Conservation (phyloP, 2,888 invertebrate genomes). For the Nezara viridula region DNA sequence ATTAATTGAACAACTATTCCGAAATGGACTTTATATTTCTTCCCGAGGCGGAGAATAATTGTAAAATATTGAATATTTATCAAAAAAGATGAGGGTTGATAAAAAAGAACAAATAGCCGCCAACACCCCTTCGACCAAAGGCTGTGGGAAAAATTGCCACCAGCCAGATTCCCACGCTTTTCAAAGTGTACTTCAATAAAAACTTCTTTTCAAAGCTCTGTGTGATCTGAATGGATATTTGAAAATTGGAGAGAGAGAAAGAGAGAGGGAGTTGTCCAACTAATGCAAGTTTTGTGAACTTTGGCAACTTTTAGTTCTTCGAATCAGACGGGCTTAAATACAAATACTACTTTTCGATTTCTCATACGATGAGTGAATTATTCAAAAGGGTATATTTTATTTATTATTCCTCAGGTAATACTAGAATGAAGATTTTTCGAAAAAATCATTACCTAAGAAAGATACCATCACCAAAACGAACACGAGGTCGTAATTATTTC, state of each 20-base stretch:
- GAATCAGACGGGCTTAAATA: background rate
- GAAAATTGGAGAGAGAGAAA: background rate
- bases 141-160: constrained; percentile 23
- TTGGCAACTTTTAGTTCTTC: background rate
- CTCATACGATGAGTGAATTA: background rate
- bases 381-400: background rate
- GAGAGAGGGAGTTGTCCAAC: background rate
- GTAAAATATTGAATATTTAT: background rate
- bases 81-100: background rate
- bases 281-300: background rate
- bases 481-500: too few relatives aligned
- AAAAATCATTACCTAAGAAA: too few relatives aligned
- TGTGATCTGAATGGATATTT: constrained; percentile 22
- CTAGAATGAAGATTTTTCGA: background rate
- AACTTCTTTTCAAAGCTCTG: background rate
- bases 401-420: background rate
- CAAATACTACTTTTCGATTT: background rate
- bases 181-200: background rate
- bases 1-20: too few relatives aligned
- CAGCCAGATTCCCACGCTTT: background rate
- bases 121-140: background rate
- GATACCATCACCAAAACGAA: too few relatives aligned
- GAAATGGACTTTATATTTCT: too few relatives aligned
- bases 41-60: too few relatives aligned
- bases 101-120: background rate